Evolutionary conservation across 2,888 invertebrate genomes (phyloP).

Genomic region (Anthophora plumipes): DNA sequence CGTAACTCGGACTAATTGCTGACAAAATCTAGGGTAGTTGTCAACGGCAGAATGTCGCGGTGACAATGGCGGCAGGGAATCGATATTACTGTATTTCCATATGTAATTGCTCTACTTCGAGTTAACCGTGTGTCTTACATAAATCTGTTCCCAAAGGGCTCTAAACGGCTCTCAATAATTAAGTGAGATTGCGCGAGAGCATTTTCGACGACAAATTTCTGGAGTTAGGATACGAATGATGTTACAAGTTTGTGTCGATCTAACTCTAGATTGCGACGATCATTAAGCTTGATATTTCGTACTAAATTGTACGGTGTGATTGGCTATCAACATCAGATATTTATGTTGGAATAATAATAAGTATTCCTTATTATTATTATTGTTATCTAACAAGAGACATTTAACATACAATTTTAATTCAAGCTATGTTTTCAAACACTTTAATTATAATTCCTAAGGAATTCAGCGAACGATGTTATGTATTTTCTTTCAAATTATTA

Average conservation of each 20-base stretch:
- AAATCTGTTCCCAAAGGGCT: constrained; percentile 27
- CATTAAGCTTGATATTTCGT: no score
- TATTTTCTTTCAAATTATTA: no score
- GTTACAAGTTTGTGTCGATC: not conserved
- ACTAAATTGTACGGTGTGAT: no score
- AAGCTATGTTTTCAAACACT: no score
- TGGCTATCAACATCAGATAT: no score
- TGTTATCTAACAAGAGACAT: no score
- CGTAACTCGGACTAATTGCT: constrained; percentile 40
- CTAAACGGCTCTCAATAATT: constrained; percentile 23
- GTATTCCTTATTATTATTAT: no score
- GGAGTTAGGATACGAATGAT: not conserved
- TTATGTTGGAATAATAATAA: no score
- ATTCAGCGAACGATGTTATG: no score
- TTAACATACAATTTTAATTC: no score
- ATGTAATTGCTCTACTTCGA: constrained; percentile 43
- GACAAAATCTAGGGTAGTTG: constrained; percentile 44
- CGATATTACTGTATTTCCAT: constrained; percentile 46
- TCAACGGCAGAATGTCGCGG: constrained; percentile 1
- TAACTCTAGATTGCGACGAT: not conserved
- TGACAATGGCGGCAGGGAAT: constrained; percentile 31
- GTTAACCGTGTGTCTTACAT: constrained; percentile 32
- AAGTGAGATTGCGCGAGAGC: constrained; percentile 1
- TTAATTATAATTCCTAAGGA: no score
- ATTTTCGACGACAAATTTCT: constrained; percentile 8